Conservation (phyloP, 1,140 invertebrate species). For the Pseudomyrmex pallidus region DNA sequence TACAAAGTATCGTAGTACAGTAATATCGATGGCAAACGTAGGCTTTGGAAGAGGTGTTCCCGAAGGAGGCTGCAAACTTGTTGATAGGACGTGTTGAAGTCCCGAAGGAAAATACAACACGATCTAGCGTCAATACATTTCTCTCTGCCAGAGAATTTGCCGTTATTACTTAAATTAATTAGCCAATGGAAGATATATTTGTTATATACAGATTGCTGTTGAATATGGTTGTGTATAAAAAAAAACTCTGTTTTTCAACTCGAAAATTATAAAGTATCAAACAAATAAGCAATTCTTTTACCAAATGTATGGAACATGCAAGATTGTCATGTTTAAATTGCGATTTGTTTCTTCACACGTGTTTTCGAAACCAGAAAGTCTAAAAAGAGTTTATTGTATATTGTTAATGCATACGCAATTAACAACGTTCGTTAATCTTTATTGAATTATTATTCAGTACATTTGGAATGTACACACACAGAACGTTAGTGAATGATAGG, state of each 20-base stretch:
- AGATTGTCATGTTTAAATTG: neutral
- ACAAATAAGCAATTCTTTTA: neutral
- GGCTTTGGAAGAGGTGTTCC: constrained; percentile 59
- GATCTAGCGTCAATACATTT: constrained; percentile 6
- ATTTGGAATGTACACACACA: constrained; percentile 3
- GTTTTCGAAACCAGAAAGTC: neutral
- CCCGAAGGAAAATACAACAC: constrained; percentile 25
- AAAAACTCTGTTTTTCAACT: neutral
- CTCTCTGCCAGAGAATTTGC: neutral
- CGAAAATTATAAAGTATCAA: neutral
- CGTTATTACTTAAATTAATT: neutral
- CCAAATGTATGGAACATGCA: neutral
- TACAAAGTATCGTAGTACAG: constrained; percentile 64
- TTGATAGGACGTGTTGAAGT: constrained; percentile 20
- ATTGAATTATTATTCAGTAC: constrained; percentile 25
- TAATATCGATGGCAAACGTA: constrained; percentile 46
- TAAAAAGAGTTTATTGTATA: neutral
- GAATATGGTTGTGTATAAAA: neutral
- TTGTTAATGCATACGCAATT: constrained; percentile 9
- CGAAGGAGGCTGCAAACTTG: constrained; percentile 51
- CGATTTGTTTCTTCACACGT: neutral
- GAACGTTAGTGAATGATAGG: neutral
- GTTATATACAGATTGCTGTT: neutral
- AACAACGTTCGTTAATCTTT: constrained; percentile 26
- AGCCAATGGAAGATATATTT: constrained; percentile 23